Conservation (phyloP, 2,113 vertebrate genomes). For the Oncorhynchus gorbuscha region DNA sequence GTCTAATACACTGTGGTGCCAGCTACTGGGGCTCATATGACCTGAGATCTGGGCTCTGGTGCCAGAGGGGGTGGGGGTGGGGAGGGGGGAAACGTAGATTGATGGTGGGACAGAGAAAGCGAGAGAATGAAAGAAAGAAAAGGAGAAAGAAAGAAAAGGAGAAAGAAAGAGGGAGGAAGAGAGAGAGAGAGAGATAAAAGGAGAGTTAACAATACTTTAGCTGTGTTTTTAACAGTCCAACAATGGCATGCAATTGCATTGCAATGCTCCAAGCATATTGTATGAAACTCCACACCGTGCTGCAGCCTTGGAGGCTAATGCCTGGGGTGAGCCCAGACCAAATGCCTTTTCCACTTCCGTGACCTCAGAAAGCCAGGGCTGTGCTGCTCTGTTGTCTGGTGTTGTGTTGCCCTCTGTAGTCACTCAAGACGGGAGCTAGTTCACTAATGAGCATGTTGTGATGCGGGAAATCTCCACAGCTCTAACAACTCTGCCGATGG, state of each 20-base stretch:
- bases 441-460: constrained; percentile 39
- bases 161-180: not conserved
- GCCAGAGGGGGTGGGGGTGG: constrained; percentile 10
- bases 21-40: too few relatives aligned
- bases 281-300: not conserved
- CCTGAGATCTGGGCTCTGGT: not conserved
- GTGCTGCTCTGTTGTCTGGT: constrained; percentile 28
- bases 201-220: not conserved
- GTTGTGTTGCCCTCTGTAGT: constrained; percentile 30
- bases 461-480: constrained; percentile 13
- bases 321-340: constrained; percentile 8
- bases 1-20: constrained; percentile 11
- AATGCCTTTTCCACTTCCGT: constrained; percentile 14
- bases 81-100: not conserved
- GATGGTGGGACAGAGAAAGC: not conserved
- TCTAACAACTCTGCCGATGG: constrained; percentile 6
- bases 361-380: constrained; percentile 22
- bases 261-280: not conserved
- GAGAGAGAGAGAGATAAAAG: not conserved
- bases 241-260: not conserved
- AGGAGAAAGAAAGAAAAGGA: not conserved
- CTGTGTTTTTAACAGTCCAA: not conserved
- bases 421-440: constrained; percentile 11
- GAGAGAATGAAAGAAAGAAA: not conserved
- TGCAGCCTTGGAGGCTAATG: not conserved